Percentiles rank a stretch among this genome's conserved stretches.
Evolutionary conservation across 2,888 invertebrate species (phyloP).

Genomic region (Oxystoma pomonae): DNA sequence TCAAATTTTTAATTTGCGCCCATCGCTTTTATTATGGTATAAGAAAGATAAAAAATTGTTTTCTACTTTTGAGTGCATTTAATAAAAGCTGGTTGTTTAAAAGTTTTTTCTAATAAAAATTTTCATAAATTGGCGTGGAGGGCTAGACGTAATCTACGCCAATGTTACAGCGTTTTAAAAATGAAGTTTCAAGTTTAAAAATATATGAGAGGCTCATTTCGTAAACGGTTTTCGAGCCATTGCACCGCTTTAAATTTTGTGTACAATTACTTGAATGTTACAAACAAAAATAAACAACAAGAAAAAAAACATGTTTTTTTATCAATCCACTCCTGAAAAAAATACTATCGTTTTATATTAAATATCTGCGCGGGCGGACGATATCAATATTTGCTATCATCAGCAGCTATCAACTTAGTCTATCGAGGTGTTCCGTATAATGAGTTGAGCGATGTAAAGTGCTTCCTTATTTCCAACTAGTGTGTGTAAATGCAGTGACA

Average conservation of each 20-base stretch:
- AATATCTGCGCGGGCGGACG: constrained; percentile 37
- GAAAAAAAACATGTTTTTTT: constrained; percentile 4
- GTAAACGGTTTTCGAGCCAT: neutral
- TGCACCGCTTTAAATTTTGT: neutral
- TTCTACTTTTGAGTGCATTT: too few species aligned
- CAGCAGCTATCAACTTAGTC: constrained; percentile 37
- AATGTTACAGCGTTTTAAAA: too few species aligned
- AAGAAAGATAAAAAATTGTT: too few species aligned
- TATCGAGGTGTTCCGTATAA: constrained; percentile 35
- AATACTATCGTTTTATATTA: constrained; percentile 29
- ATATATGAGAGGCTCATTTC: neutral
- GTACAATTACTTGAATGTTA: neutral
- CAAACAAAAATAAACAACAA: neutral
- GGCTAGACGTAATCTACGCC: too few species aligned
- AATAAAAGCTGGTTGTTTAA: too few species aligned
- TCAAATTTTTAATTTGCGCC: too few species aligned
- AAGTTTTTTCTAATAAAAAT: too few species aligned
- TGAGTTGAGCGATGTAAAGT: constrained; percentile 31
- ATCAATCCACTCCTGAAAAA: constrained; percentile 27
- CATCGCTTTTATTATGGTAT: too few species aligned
- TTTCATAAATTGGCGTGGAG: too few species aligned
- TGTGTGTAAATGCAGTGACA: constrained; percentile 24
- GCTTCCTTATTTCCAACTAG: constrained; percentile 19
- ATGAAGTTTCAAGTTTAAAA: neutral
- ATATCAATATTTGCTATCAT: constrained; percentile 45